A percentile compares a stretch with the other conserved stretches of the same genome.
These are phyloP conservation scores for Hirundo rustica DNA, from an alignment of 2,797 vertebrate genomes.

Conservation along the genomic window DNA sequence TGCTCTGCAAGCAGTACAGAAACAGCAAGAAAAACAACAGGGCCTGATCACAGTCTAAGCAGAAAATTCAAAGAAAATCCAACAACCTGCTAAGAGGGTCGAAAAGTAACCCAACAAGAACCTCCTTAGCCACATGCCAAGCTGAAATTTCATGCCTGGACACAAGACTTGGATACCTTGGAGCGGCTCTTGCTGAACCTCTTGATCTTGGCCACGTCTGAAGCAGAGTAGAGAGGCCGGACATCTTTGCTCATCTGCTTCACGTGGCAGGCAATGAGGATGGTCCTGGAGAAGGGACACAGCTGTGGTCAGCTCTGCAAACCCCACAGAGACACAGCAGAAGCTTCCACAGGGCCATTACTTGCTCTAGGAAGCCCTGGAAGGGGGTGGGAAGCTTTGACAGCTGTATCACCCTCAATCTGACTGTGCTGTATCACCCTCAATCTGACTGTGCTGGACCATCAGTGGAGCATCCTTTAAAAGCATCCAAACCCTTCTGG, in stretches of 20 bases:
- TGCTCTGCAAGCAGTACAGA: neutral
- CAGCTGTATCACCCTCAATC: neutral
- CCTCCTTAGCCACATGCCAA: neutral
- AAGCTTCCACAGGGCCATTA: neutral
- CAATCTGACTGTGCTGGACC: neutral
- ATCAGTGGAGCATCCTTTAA: neutral
- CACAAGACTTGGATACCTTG: conserved; percentile 72
- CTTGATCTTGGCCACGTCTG: conserved; percentile 93
- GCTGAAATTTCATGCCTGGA: neutral
- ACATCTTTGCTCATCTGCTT: conserved; percentile 93
- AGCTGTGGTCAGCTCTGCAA: neutral
- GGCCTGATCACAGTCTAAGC: neutral
- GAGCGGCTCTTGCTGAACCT: conserved; percentile 87
- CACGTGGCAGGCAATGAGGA: conserved; percentile 92
- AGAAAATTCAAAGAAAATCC: neutral
- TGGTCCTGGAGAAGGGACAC: conserved; percentile 79
- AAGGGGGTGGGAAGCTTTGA: neutral
- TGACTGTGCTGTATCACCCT: neutral
- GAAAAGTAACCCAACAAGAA: neutral
- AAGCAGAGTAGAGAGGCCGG: conserved; percentile 83
- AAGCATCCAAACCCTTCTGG: neutral
- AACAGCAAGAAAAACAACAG: neutral
- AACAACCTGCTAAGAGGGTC: neutral
- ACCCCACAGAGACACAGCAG: neutral
- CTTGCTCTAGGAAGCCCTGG: neutral